phyloP scores from a whole-genome alignment of 2,113 vertebrate species.

The Merops nubicus region DNA sequence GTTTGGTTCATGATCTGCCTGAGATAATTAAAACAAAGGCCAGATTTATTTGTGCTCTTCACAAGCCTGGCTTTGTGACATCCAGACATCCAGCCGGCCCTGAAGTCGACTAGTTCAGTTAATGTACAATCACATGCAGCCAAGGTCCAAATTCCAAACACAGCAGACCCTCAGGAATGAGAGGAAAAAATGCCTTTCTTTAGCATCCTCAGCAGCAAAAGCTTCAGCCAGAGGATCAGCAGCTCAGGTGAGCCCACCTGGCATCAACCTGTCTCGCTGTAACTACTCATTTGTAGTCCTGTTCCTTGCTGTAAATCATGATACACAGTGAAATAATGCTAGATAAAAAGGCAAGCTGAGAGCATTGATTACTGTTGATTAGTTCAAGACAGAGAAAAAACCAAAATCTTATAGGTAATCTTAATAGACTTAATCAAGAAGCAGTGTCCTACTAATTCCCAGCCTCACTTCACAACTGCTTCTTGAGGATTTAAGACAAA shows the following conservation, averaged over 20 bases:
- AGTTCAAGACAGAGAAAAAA: not conserved
- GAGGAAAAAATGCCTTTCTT: not conserved
- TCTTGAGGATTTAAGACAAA: not conserved
- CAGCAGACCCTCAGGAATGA: not conserved
- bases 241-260: not conserved
- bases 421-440: not conserved
- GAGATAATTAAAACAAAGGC: not conserved
- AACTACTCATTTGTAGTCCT: not conserved
- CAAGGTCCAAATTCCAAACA: slow-evolving; percentile 38
- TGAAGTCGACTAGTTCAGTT: not conserved
- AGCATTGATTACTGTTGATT: not conserved
- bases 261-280: not conserved
- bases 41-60: not conserved
- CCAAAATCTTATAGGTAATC: not conserved
- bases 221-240: not conserved
- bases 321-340: not conserved
- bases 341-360: not conserved
- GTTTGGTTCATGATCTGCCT: not conserved
- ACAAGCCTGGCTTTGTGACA: not conserved
- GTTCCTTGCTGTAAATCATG: not conserved
- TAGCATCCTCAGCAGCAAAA: not conserved
- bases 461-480: not conserved
- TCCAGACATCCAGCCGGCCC: not conserved
- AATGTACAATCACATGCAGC: slow-evolving; percentile 10
- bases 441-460: not conserved